Evolutionary conservation across 2,888 invertebrate species (phyloP), one percentile per base, ranked within the genome.

Genomic region (Sthenelais limicola): DNA sequence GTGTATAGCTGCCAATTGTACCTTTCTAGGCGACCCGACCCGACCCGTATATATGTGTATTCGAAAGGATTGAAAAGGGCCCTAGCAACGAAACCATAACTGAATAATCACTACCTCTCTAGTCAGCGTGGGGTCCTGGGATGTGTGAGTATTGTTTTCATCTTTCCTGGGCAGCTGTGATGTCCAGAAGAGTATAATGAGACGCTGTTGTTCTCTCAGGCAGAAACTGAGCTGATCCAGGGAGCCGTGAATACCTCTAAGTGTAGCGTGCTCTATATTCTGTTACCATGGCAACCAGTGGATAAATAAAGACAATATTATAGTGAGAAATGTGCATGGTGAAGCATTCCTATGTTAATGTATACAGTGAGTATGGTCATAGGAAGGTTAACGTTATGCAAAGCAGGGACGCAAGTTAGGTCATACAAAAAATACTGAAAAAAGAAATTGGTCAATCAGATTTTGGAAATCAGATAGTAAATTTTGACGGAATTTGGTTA

Each of bases 221-320:
- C 84, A 85, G 68, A 83, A 75, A 0, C 80, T 73, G 33, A 85
- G 75, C 74, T 85, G 82, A 73, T 84, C 80, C 5, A 79, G 74
- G 24, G 82, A 75, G 73, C 81, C 75, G 1, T 80, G 79, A 18
- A 84, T 62, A 69, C 83, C 83, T 74, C 82, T 81, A 75, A 85
- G 73, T 4, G 83, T 84, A 72, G 82, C 81, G 80, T 85, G 84
- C 73, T 85, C 85, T 32, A 82, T 62, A 75, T 82, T 85, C 85
- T 85, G 80, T 4, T 68, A 76, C 24, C 47, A 68, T 35, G 18
- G 38, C n/a, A n/a, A n/a, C n/a, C n/a, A n/a, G n/a, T n/a, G n/a
- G n/a, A n/a, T n/a, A n/a, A n/a, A n/a, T n/a, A n/a, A n/a, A n/a
- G n/a, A n/a, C n/a, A n/a, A n/a, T n/a, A n/a, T n/a, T n/a, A n/a